phyloP scores from a whole-genome alignment of 2,797 vertebrate genomes.

The Gallirallus australis region DNA sequence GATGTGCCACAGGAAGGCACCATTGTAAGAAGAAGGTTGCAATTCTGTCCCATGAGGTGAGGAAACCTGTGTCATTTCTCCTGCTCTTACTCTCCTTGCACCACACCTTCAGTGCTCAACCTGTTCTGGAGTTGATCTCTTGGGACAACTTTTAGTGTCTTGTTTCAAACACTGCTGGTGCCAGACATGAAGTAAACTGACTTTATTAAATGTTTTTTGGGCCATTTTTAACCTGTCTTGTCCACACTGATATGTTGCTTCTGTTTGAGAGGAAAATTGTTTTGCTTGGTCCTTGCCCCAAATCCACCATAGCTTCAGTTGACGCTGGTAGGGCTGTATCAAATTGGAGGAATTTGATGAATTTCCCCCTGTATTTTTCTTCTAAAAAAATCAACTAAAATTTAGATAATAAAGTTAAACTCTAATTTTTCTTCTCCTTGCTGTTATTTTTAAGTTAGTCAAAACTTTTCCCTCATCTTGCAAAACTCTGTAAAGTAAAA shows the following conservation, averaged over 20 bases:
- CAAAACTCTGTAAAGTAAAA: background rate
- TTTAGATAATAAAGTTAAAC: background rate
- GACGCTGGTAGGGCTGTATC: background rate
- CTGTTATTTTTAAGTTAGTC: background rate
- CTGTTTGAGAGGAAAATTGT: background rate
- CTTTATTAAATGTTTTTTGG: background rate
- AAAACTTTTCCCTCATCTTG: background rate
- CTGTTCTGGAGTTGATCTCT: background rate
- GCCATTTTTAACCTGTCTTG: background rate
- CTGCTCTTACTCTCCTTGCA: background rate
- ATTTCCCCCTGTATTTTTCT: rapidly evolving
- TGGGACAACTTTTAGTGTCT: background rate
- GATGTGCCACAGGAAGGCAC: background rate
- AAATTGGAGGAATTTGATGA: background rate
- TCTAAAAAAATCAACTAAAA: background rate
- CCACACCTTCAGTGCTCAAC: background rate
- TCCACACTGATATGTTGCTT: background rate
- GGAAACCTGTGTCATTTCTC: background rate
- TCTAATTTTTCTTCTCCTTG: background rate
- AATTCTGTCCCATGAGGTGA: background rate
- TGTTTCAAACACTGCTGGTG: background rate
- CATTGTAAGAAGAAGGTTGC: background rate
- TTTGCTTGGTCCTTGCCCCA: background rate
- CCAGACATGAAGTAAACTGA: background rate
- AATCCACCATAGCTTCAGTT: background rate